Base-by-base conservation (phyloP, 2,888 invertebrate species). In the Mimas tiliae region DNA sequence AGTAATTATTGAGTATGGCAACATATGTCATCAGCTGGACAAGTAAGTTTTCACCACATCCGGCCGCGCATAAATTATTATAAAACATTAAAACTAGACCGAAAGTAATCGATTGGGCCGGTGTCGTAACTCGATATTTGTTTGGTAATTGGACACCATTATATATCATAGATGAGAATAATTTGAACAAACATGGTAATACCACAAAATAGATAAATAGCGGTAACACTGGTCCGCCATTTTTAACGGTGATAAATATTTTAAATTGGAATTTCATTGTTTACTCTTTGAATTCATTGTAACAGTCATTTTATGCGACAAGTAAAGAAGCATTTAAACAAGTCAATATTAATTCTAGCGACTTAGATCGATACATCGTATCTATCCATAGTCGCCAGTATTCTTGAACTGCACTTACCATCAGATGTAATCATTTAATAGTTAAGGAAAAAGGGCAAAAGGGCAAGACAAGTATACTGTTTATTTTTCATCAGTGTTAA, bases 21-120 rank as follows among this genome's bases (percentile, higher is more conserved):
- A 48, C 51, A 16, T 55, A 38, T 64, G 64, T 47, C 64, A 42
- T 80, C 77, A 74, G 72, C 72, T 73, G 74, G 76, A 78, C 77
- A 70, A 73, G 80, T 82, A 70, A 73, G 80, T 82, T 85, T 84
- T 81, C 82, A 80, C 82, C 80, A 79, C 83, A 84, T 88, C 87
- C 89, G 88, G 84, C 78, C 76, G 73, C 72, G 74, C 69, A 80
- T 82, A 82, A 80, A 84, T 84, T 83, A 82, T 73, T 77, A 78
- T 79, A 80, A 78, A 75, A 71, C 70, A 70, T 71, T 74, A 74
- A 80, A 81, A 83, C 76, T 79, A 75, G 82, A 82, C 78, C 75
- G 71, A 80, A 72, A 74, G 75, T 79, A 80, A 85, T 83, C 80
- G 80, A 82, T 83, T 76, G 75, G 79, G 72, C 76, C 77, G 76